Base-by-base conservation (phyloP, 1,140 invertebrate species). In the Rhynchophorus ferrugineus region DNA sequence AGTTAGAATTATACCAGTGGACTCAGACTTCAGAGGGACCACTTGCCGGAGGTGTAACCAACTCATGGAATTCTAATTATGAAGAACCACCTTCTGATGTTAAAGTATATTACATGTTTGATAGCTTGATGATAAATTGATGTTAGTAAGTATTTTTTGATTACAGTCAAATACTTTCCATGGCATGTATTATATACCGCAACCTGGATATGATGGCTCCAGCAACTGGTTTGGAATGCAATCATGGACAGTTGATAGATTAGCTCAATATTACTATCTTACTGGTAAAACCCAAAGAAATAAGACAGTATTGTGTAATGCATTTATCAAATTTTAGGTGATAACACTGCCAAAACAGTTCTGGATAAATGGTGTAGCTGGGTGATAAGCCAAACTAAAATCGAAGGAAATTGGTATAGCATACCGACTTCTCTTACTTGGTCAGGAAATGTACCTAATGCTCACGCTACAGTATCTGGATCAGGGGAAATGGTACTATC, bases 231-330 rank as follows among this genome's bases (percentile, higher is more conserved):
- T 50, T 18, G 54, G 54, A 16, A 56, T 56, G 54, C 42, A 43
- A 20, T 20, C 54, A 8, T 56, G 54, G 48, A 44, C 48, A 5
- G 33, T 36, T 2, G 54, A 56, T 34, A 29, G 54, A 9, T 38
- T 56, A n/a, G 54, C 54, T 11, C 54, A 56, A 33, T 50, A 56
- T 33, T 56, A 56, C 22, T 56, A 56, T 20, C 17, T 56, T 17
- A 51, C 48, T 14, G 48, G 48, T 42, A 13, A 48, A 16, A 6
- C 7, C n/a, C 43, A 29, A n/a, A 3, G 9, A 5, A 17, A 1
- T 11, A 17, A 43, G 5, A 11, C n/a, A 14, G 8, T 14, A 1
- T 11, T n/a, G 18, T 44, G 22, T 14, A 22, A 1, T 1, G 14
- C 33, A 13, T 16, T 29, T 3, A 3, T 14, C 1, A n/a, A 1